A percentile compares a stretch with the other conserved stretches of the same genome.
These are phyloP conservation scores for Aproaerema taeniolella DNA, from an alignment of 2,888 invertebrate genomes.

Conservation along the genomic window DNA sequence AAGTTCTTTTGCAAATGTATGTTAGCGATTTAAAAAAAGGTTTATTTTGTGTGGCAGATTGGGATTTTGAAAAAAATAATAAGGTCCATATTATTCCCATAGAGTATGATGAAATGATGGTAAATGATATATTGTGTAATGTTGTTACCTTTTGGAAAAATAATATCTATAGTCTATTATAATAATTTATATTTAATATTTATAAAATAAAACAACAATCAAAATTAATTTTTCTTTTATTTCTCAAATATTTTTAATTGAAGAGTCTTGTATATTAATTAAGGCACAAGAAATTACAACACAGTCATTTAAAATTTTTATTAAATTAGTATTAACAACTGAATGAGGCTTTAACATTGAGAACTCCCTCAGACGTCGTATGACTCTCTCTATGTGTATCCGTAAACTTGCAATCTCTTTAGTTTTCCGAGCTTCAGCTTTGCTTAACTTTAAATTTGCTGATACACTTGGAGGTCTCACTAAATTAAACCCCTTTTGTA, in stretches of 20 bases:
- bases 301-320: conserved; percentile 13
- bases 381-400: conserved; percentile 24
- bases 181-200: no score
- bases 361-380: conserved; percentile 21
- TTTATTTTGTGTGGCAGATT: conserved; percentile 22
- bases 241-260: conserved; percentile 3
- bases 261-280: conserved; percentile 19
- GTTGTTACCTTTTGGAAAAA: conserved; percentile 17
- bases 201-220: conserved; percentile 16
- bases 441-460: conserved; percentile 15
- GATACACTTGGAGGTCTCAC: conserved; percentile 22
- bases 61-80: conserved; percentile 16
- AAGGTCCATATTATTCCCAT: conserved; percentile 15
- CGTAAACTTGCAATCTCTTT: conserved; percentile 24
- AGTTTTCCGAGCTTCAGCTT: conserved; percentile 20
- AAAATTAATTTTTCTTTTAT: conserved; percentile 1
- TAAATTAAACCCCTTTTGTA: conserved; percentile 9
- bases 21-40: conserved; percentile 17
- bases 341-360: conserved; percentile 24
- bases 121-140: conserved; percentile 8
- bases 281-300: conserved; percentile 16
- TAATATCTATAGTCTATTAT: conserved; percentile 19
- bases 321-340: conserved; percentile 12
- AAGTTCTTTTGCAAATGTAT: no score
- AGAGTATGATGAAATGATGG: conserved; percentile 13